Conservation (phyloP, 2,797 vertebrate genomes). For the Hapalemur alaotrensis region DNA sequence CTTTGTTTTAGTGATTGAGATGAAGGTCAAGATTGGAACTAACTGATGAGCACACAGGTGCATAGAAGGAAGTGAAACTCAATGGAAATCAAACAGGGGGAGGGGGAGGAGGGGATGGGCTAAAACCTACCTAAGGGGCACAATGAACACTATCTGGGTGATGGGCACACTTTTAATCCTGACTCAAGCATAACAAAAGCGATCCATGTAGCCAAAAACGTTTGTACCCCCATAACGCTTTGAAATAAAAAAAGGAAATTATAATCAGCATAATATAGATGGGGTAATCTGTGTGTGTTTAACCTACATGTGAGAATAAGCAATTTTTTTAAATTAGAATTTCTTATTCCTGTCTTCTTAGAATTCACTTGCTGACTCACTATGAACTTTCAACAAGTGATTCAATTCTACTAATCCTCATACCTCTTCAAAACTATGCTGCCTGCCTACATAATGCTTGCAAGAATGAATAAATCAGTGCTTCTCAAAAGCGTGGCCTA, state of each 20-base stretch:
- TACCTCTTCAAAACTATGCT: neutral
- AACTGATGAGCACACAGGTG: too few relatives aligned
- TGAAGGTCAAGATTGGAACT: neutral
- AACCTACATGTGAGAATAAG: neutral
- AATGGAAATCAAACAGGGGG: too few relatives aligned
- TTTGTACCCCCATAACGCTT: too few relatives aligned
- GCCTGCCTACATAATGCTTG: neutral
- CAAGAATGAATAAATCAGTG: neutral
- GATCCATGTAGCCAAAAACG: too few relatives aligned
- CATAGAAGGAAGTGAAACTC: too few relatives aligned
- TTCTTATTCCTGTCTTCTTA: neutral
- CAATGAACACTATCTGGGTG: too few relatives aligned
- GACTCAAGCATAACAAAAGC: too few relatives aligned
- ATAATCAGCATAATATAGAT: neutral
- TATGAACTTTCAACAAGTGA: neutral
- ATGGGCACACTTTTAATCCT: too few relatives aligned
- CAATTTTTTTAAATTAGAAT: neutral
- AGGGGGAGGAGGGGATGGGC: too few relatives aligned
- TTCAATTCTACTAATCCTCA: slow-evolving; percentile 4
- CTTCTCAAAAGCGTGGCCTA: neutral
- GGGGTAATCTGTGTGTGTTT: neutral
- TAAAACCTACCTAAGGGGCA: too few relatives aligned
- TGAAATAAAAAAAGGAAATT: neutral
- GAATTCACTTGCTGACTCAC: neutral
- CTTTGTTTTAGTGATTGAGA: slow-evolving; percentile 23